A percentile compares a stretch with the other conserved stretches of the same genome.
phyloP scores from a whole-genome alignment of 2,113 vertebrate species.

The Carassius gibelio region DNA sequence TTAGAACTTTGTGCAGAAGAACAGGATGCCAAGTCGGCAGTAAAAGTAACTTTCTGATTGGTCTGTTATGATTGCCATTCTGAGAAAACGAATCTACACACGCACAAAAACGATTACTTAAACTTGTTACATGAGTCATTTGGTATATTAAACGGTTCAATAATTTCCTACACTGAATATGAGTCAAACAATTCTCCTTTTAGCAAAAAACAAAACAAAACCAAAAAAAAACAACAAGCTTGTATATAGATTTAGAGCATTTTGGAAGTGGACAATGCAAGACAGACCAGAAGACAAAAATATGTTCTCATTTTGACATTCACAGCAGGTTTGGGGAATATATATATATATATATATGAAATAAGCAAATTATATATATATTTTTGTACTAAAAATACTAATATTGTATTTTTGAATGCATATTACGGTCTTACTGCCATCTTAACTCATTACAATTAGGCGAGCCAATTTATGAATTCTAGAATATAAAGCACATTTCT shows the following conservation, averaged over 20 bases:
- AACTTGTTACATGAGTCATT: background rate
- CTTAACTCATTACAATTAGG: background rate
- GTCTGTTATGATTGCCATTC: background rate
- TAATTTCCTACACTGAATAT: background rate
- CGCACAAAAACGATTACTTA: too few species aligned
- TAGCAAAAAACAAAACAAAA: background rate
- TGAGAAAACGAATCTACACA: background rate
- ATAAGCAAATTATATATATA: too few species aligned
- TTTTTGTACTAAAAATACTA: too few species aligned
- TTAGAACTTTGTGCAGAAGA: background rate
- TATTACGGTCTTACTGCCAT: background rate
- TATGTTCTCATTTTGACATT: background rate
- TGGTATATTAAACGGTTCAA: background rate
- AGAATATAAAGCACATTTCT: background rate
- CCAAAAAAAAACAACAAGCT: background rate
- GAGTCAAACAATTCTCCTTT: background rate
- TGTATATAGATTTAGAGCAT: background rate
- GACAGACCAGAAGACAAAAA: background rate
- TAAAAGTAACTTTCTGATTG: background rate
- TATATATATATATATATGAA: too few species aligned
- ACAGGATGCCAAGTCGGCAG: background rate
- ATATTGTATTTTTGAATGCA: background rate
- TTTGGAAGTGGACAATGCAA: background rate
- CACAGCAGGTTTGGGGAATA: background rate
- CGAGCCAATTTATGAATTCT: background rate